Conservation (phyloP, 1,140 invertebrate genomes). For the Nephila pilipes region DNA sequence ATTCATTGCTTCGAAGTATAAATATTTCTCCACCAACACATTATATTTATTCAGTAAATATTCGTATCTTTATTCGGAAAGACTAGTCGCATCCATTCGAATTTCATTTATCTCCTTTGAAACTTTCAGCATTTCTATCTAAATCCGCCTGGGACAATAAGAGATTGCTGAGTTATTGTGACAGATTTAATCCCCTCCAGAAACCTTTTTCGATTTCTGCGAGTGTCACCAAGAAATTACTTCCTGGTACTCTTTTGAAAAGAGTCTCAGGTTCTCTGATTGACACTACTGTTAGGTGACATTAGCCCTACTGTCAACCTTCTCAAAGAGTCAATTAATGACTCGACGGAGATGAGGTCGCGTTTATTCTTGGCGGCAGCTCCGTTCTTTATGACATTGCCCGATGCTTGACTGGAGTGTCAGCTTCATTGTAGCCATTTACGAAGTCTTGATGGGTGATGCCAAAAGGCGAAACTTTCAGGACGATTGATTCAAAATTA, state of each 20-base stretch:
- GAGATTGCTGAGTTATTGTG: not conserved
- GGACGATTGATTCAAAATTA: too few species aligned
- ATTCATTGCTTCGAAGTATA: too few species aligned
- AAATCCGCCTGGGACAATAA: too few species aligned
- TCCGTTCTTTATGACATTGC: not conserved
- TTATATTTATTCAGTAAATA: too few species aligned
- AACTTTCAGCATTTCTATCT: too few species aligned
- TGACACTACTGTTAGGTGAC: slow-evolving; percentile 41
- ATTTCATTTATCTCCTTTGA: too few species aligned
- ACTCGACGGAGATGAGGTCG: slow-evolving; percentile 7
- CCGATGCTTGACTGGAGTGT: not conserved
- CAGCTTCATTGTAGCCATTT: not conserved
- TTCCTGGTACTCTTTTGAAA: slow-evolving; percentile 13
- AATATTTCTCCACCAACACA: too few species aligned
- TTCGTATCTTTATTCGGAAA: too few species aligned
- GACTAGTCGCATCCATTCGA: too few species aligned
- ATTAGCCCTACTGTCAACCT: slow-evolving; percentile 32
- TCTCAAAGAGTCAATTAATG: slow-evolving; percentile 32
- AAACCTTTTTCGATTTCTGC: not conserved
- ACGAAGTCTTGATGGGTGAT: not conserved
- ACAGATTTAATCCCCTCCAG: not conserved
- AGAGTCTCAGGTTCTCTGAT: not conserved
- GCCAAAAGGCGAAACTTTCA: slow-evolving; percentile 6
- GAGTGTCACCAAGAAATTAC: not conserved
- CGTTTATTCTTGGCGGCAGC: slow-evolving; percentile 11